Evolutionary conservation across 2,797 vertebrate species (phyloP).

Genomic region (Pogonophryne albipinna): DNA sequence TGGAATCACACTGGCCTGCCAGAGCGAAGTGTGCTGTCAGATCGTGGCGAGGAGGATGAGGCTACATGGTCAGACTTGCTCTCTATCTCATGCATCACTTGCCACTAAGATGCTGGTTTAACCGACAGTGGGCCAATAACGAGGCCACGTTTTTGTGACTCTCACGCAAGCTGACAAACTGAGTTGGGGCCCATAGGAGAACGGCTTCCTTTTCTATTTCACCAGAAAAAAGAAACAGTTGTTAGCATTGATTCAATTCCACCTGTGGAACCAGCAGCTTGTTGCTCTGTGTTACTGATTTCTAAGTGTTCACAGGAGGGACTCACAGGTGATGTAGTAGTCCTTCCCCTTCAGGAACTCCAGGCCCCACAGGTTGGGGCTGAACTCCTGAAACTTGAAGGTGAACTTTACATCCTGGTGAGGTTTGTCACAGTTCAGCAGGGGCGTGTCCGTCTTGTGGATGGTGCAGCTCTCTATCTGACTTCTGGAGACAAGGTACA

Average conservation of each 20-base stretch:
- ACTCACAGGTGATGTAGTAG: constrained; percentile 99
- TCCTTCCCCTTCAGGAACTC: constrained; percentile 97
- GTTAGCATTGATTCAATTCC: constrained; percentile 42
- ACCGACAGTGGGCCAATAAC: constrained; percentile 69
- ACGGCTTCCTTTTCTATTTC: constrained; percentile 39
- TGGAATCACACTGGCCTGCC: constrained; percentile 79
- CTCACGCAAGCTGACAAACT: constrained; percentile 71
- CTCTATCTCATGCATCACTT: constrained; percentile 80
- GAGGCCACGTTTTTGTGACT: constrained; percentile 67
- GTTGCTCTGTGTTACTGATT: constrained; percentile 13
- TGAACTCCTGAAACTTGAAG: constrained; percentile 99
- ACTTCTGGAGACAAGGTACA: constrained; percentile 95
- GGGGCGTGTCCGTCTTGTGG: constrained; percentile 91
- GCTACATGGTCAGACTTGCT: constrained; percentile 73
- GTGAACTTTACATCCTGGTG: constrained; percentile 98
- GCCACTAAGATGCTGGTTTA: constrained; percentile 73
- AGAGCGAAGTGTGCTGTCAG: constrained; percentile 77
- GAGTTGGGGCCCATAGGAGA: constrained; percentile 53
- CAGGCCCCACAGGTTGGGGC: constrained; percentile 97
- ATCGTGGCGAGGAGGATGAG: constrained; percentile 65
- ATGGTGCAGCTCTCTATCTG: constrained; percentile 95
- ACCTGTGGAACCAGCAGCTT: constrained; percentile 52
- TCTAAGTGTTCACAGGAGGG: constrained; percentile 4
- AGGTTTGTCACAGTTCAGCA: constrained; percentile 97
- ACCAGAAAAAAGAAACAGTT: constrained; percentile 23